Conservation (phyloP, 2,888 invertebrate species). For the Deilephila elpenor region DNA sequence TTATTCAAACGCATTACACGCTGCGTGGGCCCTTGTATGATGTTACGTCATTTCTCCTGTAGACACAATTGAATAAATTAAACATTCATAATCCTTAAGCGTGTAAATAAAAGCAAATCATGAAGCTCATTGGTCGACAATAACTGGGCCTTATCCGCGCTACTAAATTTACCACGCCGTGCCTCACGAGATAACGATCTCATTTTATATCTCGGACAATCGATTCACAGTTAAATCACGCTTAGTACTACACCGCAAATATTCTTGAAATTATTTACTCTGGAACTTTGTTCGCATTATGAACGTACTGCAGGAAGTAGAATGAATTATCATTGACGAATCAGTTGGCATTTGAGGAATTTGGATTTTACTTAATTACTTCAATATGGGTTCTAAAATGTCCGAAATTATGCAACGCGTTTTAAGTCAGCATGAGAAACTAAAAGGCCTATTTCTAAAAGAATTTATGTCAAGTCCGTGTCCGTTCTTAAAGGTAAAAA, state of each 20-base stretch:
- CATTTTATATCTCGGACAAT: slow-evolving; percentile 59
- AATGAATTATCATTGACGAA: too few species aligned
- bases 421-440: too few species aligned
- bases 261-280: not conserved
- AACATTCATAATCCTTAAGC: slow-evolving; percentile 30
- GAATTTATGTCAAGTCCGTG: too few species aligned
- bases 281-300: too few species aligned
- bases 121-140: slow-evolving; percentile 38
- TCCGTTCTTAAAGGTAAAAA: too few species aligned
- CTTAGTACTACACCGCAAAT: not conserved
- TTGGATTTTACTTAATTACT: too few species aligned
- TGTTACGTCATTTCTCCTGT: slow-evolving; percentile 20
- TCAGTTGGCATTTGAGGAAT: too few species aligned
- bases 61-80: slow-evolving; percentile 37
- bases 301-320: too few species aligned
- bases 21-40: slow-evolving; percentile 6
- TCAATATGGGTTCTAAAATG: too few species aligned
- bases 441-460: too few species aligned
- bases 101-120: slow-evolving; percentile 36
- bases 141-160: slow-evolving; percentile 33
- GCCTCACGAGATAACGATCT: slow-evolving; percentile 56
- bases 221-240: slow-evolving; percentile 34
- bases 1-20: slow-evolving; percentile 8
- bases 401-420: too few species aligned
- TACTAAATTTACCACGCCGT: slow-evolving; percentile 37